Evolutionary conservation across 1,140 invertebrate genomes (phyloP), one percentile per base, ranked within the genome.

Genomic region (Meloidogyne chitwoodi): DNA sequence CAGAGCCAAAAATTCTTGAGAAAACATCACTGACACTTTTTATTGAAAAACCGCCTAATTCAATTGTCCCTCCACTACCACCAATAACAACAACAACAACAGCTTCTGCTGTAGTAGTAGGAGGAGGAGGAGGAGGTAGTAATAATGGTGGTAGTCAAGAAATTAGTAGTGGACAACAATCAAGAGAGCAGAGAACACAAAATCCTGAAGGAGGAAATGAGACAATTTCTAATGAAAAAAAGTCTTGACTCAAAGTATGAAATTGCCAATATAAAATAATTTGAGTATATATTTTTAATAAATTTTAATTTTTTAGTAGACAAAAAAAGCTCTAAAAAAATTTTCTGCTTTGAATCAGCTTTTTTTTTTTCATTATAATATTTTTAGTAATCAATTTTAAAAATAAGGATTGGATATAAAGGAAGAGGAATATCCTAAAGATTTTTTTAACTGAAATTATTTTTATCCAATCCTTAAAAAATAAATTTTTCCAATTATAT

Each of bases 11-110:
- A 63, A 78, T 78, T 67, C 56, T 78, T 22, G 69, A 76, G 24
- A 78, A 78, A 48, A 78, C 75, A 12, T 71, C 77, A 11, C 34
- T 78, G 41, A 78, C 65, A 24, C 65, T 66, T 16, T 78, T 76
- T 41, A 69, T 77, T n/a, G 70, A 72, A 48, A 72, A 72, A 63
- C 14, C 41, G 24, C 22, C 70, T n/a, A 63, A 56, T 22, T 38
- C 67, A 68, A 41, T 56, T 41, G 26, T 27, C 19, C 44, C 44
- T 48, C 44, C 44, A 48, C 44, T 31, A 6, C 22, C 64, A 19
- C 4, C 34, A 63, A 22, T 6, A 63, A 26, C 62, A 63, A 63
- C 62, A 22, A 63, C 29, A 63, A 22, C 62, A 63, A 26, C 62
- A 63, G 6, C 62, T 2, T 2, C 29, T 29, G 19, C 34, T 6